Evolutionary conservation across 2,113 vertebrate genomes (phyloP).

Genomic region (Ptychochromis oligacanthus): DNA sequence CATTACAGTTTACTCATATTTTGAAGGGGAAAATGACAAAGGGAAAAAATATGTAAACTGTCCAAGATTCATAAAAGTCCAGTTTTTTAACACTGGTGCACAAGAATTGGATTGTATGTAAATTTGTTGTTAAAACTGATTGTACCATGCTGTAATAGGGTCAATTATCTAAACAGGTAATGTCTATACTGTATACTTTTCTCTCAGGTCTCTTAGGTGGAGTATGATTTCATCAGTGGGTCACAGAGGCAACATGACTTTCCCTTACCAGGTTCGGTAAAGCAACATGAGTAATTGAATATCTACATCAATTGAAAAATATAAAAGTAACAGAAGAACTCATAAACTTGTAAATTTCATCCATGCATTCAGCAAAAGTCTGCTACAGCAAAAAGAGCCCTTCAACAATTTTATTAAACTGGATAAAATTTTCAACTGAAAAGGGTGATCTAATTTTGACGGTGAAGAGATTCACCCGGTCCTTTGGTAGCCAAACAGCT

Average conservation of each 20-base stretch:
- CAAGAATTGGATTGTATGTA: not conserved
- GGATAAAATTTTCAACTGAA: too few species aligned
- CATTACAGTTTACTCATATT: too few species aligned
- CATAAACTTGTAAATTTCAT: not conserved
- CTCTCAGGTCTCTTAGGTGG: not conserved
- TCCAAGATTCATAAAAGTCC: not conserved
- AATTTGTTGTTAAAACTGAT: not conserved
- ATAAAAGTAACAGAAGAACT: not conserved
- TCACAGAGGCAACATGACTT: slow-evolving; percentile 48
- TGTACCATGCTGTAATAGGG: not conserved
- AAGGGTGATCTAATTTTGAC: too few species aligned
- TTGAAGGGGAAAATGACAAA: not conserved
- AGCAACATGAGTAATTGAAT: not conserved
- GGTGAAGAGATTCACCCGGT: too few species aligned
- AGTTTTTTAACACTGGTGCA: not conserved
- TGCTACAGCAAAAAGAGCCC: not conserved
- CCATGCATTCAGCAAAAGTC: too few species aligned
- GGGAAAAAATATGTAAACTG: too few species aligned
- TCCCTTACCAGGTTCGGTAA: slow-evolving; percentile 50
- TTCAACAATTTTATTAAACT: not conserved
- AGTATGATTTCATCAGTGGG: slow-evolving; percentile 65
- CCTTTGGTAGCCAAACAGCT: too few species aligned
- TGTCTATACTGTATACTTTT: not conserved
- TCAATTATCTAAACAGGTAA: not conserved
- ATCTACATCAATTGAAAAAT: not conserved